Percentiles rank a stretch among this genome's conserved stretches.
Evolutionary conservation across 2,113 vertebrate species (phyloP).

Genomic region (Pholis gunnellus): DNA sequence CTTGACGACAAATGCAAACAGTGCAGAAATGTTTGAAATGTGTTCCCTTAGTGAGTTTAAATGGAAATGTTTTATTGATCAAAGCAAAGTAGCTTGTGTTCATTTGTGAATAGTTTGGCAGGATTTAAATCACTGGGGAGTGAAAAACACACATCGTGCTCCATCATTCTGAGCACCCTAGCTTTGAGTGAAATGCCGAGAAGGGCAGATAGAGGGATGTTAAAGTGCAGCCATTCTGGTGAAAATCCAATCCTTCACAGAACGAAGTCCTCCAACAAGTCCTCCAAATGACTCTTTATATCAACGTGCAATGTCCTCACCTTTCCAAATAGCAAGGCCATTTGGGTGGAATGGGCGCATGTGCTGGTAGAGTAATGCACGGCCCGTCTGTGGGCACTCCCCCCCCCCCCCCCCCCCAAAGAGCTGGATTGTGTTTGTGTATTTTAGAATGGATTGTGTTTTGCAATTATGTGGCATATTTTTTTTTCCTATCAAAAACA

Average conservation of each 20-base stretch:
- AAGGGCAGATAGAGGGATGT: constrained; percentile 61
- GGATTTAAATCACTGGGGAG: constrained; percentile 56
- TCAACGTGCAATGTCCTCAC: constrained; percentile 83
- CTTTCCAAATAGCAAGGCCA: constrained; percentile 82
- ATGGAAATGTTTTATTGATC: constrained; percentile 62
- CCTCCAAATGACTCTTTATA: constrained; percentile 89
- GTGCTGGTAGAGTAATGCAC: constrained; percentile 85
- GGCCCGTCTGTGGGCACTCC: constrained; percentile 78
- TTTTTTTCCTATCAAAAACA: not conserved
- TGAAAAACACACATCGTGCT: constrained; percentile 67
- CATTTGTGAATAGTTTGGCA: constrained; percentile 43
- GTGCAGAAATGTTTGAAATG: constrained; percentile 27
- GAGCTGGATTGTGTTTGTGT: constrained; percentile 8
- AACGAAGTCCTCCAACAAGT: constrained; percentile 83
- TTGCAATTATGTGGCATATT: not conserved
- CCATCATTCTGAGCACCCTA: constrained; percentile 80
- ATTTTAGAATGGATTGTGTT: constrained; percentile 1
- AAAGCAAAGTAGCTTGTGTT: constrained; percentile 44
- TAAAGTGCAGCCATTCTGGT: constrained; percentile 88
- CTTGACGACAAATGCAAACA: constrained; percentile 70
- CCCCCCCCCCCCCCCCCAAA: not conserved
- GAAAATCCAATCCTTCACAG: constrained; percentile 90
- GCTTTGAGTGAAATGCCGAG: constrained; percentile 75
- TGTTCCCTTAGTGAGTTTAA: constrained; percentile 14
- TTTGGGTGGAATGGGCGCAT: constrained; percentile 84